Base-by-base conservation (phyloP, 2,888 invertebrate genomes). In the Ommatoiulus sabulosus region DNA sequence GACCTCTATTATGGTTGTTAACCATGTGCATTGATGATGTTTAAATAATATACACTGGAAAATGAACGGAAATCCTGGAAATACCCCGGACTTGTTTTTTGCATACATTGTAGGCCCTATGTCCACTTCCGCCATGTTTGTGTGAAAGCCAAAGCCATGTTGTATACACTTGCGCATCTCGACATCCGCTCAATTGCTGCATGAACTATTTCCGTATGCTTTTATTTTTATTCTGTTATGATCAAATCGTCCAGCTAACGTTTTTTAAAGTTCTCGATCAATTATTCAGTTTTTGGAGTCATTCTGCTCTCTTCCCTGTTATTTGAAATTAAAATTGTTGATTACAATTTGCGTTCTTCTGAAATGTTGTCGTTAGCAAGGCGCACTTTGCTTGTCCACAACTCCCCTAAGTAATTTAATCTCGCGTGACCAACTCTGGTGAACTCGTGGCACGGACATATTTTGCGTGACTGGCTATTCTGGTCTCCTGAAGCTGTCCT, bases 401-500 rank as follows among this genome's bases (percentile, higher is more conserved):
- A 8, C 24, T 72, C 3, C 24, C 24, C 20, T 72, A 72, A 72
- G 72, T 72, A 72, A 72, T 72, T 72, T 72, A 24, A 72, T 24
- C 72, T 72, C 24, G 72, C 72, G 72, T 72, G 72, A 72, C 72
- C 72, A 72, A 24, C 10, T 20, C 1, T 6, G 24, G 72, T 24
- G 20, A 10, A 24, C 72, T 72, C 7, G 4, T 24, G 72, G 8
- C 7, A 7, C 24, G 72, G 72, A 72, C 72, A 72, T 20, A 72
- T 72, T 52, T 24, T 72, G 72, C 72, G 72, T 72, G 72, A 72
- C 72, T 24, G 24, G 72, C 72, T 20, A 72, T 72, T 24, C 24
- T 72, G 24, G 15, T 8, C 72, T 24, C 8, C 20, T 20, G 72
- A 72, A 72, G 7, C 24, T 72, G 24, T 72, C 72, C 24, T 52